Percentiles rank a stretch among this genome's conserved stretches.
phyloP scores from a whole-genome alignment of 2,888 invertebrate genomes.

The Epirrhoe alternata region DNA sequence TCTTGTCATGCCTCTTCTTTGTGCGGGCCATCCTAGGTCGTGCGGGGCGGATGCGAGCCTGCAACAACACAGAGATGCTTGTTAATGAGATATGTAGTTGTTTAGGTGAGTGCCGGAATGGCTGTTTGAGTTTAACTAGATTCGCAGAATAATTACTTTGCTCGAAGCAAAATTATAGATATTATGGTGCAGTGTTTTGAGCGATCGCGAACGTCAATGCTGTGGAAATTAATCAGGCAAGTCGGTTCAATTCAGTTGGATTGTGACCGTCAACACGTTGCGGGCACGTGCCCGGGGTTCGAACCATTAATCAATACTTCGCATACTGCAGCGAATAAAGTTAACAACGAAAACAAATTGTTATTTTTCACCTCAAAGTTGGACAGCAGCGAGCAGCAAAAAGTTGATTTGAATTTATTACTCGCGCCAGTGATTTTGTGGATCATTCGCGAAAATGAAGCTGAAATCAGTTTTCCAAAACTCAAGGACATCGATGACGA shows the following conservation, averaged over 20 bases:
- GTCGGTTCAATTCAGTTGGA: neutral
- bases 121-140: neutral
- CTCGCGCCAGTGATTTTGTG: constrained; percentile 16
- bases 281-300: neutral
- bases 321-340: constrained; percentile 11
- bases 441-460: neutral
- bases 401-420: constrained; percentile 26
- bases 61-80: constrained; percentile 28
- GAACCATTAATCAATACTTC: constrained; percentile 6
- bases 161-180: neutral
- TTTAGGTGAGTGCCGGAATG: neutral
- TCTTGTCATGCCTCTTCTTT: constrained; percentile 35
- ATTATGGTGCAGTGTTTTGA: neutral
- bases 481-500: too few species aligned
- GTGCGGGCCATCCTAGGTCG: constrained; percentile 31
- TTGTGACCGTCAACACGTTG: neutral
- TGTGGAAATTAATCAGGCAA: neutral
- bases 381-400: neutral
- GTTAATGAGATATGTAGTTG: neutral
- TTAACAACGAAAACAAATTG: constrained; percentile 13
- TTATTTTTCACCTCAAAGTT: constrained; percentile 23
- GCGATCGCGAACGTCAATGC: neutral
- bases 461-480: neutral
- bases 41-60: constrained; percentile 7
- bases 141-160: neutral